These are phyloP conservation scores for Megaustenia siamemsis DNA, from an alignment of 2,888 invertebrate species.

Conservation along the genomic window DNA sequence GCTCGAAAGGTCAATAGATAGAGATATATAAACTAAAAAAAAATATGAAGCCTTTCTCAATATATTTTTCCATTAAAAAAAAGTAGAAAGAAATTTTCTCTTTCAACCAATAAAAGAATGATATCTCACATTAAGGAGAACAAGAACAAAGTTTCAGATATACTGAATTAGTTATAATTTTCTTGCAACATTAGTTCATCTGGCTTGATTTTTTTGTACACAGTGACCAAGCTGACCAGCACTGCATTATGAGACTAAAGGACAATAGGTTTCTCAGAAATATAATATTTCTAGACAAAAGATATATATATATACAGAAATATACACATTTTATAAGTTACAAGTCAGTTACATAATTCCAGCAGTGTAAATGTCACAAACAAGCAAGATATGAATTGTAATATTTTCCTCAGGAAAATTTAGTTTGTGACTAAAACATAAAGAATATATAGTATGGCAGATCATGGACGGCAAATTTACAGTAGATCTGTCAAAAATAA, in stretches of 20 bases:
- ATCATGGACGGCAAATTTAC: background rate
- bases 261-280: background rate
- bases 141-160: too few species aligned
- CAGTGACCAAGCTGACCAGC: background rate
- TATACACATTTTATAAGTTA: constrained; percentile 2
- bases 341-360: background rate
- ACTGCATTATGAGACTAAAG: background rate
- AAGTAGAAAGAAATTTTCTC: too few species aligned
- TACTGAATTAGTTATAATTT: too few species aligned
- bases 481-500: background rate
- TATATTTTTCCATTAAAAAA: background rate
- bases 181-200: too few species aligned
- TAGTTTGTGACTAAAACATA: background rate
- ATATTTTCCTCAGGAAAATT: background rate
- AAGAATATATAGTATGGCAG: background rate
- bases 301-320: background rate
- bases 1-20: too few species aligned
- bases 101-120: too few species aligned
- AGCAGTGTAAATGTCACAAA: constrained; percentile 7
- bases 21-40: background rate
- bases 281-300: background rate
- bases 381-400: background rate
- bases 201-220: too few species aligned
- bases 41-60: background rate
- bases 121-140: too few species aligned